phyloP scores from a whole-genome alignment of 2,797 vertebrate genomes.

The Peromyscus aztecus region DNA sequence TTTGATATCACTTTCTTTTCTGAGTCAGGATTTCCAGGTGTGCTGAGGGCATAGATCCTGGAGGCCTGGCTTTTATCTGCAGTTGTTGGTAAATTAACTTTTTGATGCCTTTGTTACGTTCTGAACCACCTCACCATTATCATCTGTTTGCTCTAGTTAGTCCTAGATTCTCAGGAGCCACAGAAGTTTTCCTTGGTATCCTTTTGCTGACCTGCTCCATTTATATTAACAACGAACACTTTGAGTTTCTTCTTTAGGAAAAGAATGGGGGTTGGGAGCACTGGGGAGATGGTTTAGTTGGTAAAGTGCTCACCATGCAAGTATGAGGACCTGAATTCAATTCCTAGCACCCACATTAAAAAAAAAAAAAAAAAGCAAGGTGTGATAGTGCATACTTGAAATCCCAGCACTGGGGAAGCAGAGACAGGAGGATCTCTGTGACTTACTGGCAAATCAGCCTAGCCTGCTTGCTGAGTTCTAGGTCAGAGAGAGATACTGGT shows the following conservation, averaged over 20 bases:
- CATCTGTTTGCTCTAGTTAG: neutral
- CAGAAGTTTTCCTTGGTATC: neutral
- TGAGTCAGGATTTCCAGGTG: no score
- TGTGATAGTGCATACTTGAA: neutral
- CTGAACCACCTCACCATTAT: neutral
- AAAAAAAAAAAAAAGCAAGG: neutral
- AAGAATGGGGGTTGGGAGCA: neutral
- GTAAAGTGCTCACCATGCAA: neutral
- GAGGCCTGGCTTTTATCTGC: no score
- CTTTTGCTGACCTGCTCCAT: neutral
- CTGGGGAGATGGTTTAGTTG: neutral
- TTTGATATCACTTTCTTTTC: no score
- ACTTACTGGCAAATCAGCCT: no score
- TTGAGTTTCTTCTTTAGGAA: constrained; percentile 20
- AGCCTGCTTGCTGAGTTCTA: neutral
- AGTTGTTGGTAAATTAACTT: constrained; percentile 15
- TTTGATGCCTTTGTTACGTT: neutral
- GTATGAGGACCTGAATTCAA: neutral
- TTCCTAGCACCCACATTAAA: neutral
- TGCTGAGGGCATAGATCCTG: no score
- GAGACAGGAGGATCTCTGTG: neutral
- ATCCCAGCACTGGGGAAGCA: neutral
- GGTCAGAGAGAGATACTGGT: neutral
- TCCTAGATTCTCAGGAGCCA: neutral
- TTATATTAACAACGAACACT: neutral